Evolutionary conservation across 2,888 invertebrate species (phyloP).

Genomic region (Thymelicus sylvestris): DNA sequence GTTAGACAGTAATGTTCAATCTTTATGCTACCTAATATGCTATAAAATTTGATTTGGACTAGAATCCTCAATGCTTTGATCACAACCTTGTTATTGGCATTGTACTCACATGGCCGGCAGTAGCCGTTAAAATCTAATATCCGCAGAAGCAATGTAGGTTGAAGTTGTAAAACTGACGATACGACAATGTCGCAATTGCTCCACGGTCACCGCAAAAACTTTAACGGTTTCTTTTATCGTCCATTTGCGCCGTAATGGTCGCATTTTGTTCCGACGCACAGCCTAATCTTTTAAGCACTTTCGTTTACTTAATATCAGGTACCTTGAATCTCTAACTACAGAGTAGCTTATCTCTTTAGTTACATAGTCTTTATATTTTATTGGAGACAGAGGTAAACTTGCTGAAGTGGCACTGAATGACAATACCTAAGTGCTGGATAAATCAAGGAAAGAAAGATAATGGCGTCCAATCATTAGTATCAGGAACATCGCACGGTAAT

Average conservation of each 20-base stretch:
- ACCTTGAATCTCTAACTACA: conserved; percentile 5
- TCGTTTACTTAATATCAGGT: conserved; percentile 31
- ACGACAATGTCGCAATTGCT: conserved; percentile 59
- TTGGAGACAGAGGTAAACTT: neutral
- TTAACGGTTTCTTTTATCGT: conserved; percentile 73
- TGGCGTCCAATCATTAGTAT: too few relatives aligned
- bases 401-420: neutral
- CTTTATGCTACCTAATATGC: too few relatives aligned
- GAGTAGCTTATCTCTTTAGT: neutral
- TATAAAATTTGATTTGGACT: neutral
- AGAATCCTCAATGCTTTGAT: conserved; percentile 21
- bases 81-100: conserved; percentile 31
- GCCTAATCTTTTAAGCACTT: conserved; percentile 62
- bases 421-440: neutral
- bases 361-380: neutral
- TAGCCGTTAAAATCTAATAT: conserved; percentile 42
- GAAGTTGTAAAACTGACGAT: conserved; percentile 54
- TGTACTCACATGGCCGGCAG: conserved; percentile 15
- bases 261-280: conserved; percentile 55
- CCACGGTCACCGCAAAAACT: conserved; percentile 65
- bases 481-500: too few relatives aligned
- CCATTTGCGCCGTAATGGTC: conserved; percentile 61
- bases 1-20: too few relatives aligned
- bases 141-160: conserved; percentile 41
- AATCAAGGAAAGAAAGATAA: too few relatives aligned